phyloP scores from a whole-genome alignment of 2,888 invertebrate species.

The Drosophila longiperda region DNA sequence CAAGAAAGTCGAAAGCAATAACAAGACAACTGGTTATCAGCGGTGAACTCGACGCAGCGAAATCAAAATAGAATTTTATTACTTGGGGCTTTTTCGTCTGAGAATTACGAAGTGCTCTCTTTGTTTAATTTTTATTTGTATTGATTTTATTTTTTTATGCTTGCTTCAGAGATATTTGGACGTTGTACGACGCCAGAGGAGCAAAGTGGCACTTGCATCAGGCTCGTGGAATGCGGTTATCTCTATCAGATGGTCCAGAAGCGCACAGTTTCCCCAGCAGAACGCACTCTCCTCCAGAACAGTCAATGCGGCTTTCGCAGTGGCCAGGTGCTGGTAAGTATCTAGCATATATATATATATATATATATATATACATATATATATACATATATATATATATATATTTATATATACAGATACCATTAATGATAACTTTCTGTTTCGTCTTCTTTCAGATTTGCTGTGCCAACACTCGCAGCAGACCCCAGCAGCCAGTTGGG shows the following conservation, averaged over 20 bases:
- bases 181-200: slow-evolving; percentile 71
- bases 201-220: slow-evolving; percentile 69
- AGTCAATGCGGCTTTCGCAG: slow-evolving; percentile 89
- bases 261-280: slow-evolving; percentile 35
- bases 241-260: slow-evolving; percentile 66
- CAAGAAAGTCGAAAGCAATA: slow-evolving; percentile 19
- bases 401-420: neutral
- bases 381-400: neutral
- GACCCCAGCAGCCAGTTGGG: slow-evolving; percentile 38
- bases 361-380: neutral
- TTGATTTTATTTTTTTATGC: slow-evolving; percentile 8
- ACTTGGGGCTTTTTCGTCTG: slow-evolving; percentile 18
- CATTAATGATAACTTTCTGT: neutral
- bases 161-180: slow-evolving; percentile 65
- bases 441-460: slow-evolving; percentile 48
- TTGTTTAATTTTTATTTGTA: neutral
- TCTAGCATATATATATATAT: neutral
- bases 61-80: slow-evolving; percentile 22
- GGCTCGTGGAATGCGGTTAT: slow-evolving; percentile 62
- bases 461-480: slow-evolving; percentile 58
- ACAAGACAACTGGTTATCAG: slow-evolving; percentile 62
- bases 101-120: neutral
- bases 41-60: slow-evolving; percentile 61
- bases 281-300: slow-evolving; percentile 85
- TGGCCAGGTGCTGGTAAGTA: slow-evolving; percentile 66